These are phyloP conservation scores for Anguilla rostrata DNA, from an alignment of 2,113 vertebrate species.

Conservation along the genomic window DNA sequence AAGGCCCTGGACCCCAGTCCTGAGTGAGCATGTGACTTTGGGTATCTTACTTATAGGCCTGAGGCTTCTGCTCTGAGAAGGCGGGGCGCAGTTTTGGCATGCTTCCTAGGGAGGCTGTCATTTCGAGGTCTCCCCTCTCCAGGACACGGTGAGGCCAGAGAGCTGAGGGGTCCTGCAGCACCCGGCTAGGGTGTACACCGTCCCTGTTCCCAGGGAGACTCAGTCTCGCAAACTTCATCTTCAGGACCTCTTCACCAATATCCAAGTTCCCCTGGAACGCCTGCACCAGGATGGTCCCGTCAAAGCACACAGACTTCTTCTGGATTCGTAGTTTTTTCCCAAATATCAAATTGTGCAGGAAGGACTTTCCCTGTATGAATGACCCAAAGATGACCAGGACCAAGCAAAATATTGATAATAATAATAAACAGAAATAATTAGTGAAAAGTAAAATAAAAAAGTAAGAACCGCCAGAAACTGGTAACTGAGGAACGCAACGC, in stretches of 20 bases:
- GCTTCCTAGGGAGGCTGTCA: conserved; percentile 19
- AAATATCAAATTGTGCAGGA: conserved; percentile 71
- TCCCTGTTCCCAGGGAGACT: conserved; percentile 36
- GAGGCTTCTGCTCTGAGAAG: conserved; percentile 38
- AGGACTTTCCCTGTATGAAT: conserved; percentile 67
- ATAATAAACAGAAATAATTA: not conserved
- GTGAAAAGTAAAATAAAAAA: not conserved
- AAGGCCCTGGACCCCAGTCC: not conserved
- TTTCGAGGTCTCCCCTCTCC: conserved; percentile 28
- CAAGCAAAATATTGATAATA: not conserved
- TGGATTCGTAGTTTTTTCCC: conserved; percentile 72
- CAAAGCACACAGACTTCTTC: conserved; percentile 61
- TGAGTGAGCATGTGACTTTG: not conserved
- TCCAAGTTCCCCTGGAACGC: conserved; percentile 66
- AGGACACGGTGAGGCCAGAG: conserved; percentile 38
- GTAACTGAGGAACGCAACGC: too few species aligned
- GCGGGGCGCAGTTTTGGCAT: conserved; percentile 39
- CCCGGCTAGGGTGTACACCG: conserved; percentile 32
- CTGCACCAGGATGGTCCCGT: conserved; percentile 69
- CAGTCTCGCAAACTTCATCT: conserved; percentile 71
- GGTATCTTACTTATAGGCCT: conserved; percentile 46
- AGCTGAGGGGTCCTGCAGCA: conserved; percentile 43
- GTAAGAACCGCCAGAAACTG: too few species aligned
- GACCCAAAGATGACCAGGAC: conserved; percentile 11
- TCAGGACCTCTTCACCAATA: conserved; percentile 74